A percentile compares a stretch with the other conserved stretches of the same genome.
Evolutionary conservation across 1,140 invertebrate species (phyloP).

Genomic region (Oppia nitens): DNA sequence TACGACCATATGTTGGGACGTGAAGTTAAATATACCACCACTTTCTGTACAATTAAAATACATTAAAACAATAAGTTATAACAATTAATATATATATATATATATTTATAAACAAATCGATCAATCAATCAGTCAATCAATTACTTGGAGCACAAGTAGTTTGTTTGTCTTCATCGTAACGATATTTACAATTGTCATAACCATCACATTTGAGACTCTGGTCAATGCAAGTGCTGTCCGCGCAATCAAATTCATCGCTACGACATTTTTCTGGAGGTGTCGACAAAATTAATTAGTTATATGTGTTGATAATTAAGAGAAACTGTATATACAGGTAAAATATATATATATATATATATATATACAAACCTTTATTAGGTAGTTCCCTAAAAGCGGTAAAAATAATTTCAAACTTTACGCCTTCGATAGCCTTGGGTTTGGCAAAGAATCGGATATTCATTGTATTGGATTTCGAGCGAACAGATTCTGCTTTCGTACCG

Average conservation of each 20-base stretch:
- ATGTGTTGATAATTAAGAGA: background rate
- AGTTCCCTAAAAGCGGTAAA: slow-evolving; percentile 52
- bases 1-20: slow-evolving; percentile 55
- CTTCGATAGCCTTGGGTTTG: slow-evolving; percentile 41
- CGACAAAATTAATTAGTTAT: background rate
- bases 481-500: slow-evolving; percentile 53
- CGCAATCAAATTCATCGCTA: slow-evolving; percentile 25
- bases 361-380: slow-evolving; percentile 22
- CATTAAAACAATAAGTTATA: slow-evolving; percentile 7
- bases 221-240: slow-evolving; percentile 44
- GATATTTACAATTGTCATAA: slow-evolving; percentile 56
- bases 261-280: slow-evolving; percentile 21
- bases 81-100: too few relatives aligned
- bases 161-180: slow-evolving; percentile 56
- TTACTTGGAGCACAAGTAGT: slow-evolving; percentile 24
- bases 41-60: background rate
- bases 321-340: background rate
- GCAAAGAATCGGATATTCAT: slow-evolving; percentile 52
- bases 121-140: background rate
- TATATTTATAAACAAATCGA: too few relatives aligned
- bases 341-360: background rate
- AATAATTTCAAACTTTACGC: slow-evolving; percentile 41
- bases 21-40: slow-evolving; percentile 9
- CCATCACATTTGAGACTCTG: slow-evolving; percentile 49
- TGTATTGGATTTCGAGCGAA: slow-evolving; percentile 29